Base-by-base conservation (phyloP, 1,140 invertebrate genomes). In the Bombus haemorrhoidalis region DNA sequence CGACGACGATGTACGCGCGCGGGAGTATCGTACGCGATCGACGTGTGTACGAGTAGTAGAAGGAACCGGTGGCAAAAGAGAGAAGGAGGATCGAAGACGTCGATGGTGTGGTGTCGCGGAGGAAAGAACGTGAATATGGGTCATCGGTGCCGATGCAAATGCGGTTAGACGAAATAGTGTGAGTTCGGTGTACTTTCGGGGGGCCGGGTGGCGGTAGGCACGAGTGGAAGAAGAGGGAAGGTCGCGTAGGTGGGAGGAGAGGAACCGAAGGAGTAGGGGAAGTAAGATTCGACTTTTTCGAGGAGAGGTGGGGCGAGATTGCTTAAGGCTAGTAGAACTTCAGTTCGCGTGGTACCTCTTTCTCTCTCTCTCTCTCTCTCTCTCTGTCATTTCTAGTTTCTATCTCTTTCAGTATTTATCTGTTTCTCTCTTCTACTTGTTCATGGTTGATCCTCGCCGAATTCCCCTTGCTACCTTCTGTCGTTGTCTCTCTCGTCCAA, bases 81-180 rank as follows among this genome's bases (percentile, higher is more conserved):
- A 73, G 64, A 74, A 62, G 74, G 81, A 87, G 86, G 74, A 86
- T 43, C 81, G 43, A 73, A 78, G 81, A 66, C 32, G 79, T 64
- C 71, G 89, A n/a, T 69, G 81, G 59, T 81, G 53, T 39, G 41
- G 71, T 69, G 79, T 83, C 85, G 79, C 69, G 73, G 86, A 41
- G 88, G 72, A 90, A 91, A 87, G 79, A 92, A 90, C 87, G 90
- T 92, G 91, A 92, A 94, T 93, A 93, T 93, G 92, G 93, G 93
- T 94, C 93, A 94, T 93, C 93, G 92, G 89, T 92, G 91, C 85
- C 88, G 93, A 93, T 93, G 92, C 92, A 93, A 94, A 93, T 94
- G 93, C 92, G 89, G 90, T 89, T 91, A 89, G 88, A 78, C 85
- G 86, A 87, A 91, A 90, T 87, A 73, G 81, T 81, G 86, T 83